phyloP scores from a whole-genome alignment of 2,888 invertebrate species.

The Leptinotarsa haldemani region DNA sequence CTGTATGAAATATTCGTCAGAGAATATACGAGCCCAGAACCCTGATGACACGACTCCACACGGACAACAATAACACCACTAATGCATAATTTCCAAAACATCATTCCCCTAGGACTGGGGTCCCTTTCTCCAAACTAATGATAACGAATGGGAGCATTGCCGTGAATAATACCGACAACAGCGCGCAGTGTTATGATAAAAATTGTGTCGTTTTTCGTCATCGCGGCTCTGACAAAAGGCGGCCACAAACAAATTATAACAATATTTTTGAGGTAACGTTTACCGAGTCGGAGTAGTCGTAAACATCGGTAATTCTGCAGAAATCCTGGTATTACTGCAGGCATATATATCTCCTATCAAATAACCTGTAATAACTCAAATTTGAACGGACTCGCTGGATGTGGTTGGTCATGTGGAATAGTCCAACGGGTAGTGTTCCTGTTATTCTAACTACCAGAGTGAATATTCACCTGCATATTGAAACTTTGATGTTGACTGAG shows the following conservation, averaged over 20 bases:
- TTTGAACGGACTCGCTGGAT: slow-evolving; percentile 8
- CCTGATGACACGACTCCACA: neutral
- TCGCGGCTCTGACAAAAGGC: slow-evolving; percentile 30
- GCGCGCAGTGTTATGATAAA: slow-evolving; percentile 17
- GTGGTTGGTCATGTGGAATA: slow-evolving; percentile 3
- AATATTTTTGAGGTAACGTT: slow-evolving; percentile 34
- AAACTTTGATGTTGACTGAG: slow-evolving; percentile 28
- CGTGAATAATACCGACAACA: slow-evolving; percentile 9
- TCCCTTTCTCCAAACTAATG: slow-evolving; percentile 13
- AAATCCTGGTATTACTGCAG: slow-evolving; percentile 30
- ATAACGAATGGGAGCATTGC: slow-evolving; percentile 1
- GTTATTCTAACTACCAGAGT: slow-evolving; percentile 27
- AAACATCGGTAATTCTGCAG: slow-evolving; percentile 37
- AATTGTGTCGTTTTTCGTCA: slow-evolving; percentile 29
- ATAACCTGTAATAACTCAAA: slow-evolving; percentile 25
- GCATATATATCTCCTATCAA: slow-evolving; percentile 24
- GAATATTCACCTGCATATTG: slow-evolving; percentile 22
- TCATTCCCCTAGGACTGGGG: neutral
- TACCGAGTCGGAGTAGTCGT: slow-evolving; percentile 24
- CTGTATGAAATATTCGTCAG: neutral
- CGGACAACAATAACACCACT: neutral
- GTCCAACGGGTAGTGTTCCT: slow-evolving; percentile 28
- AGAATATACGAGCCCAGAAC: neutral
- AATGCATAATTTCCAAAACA: slow-evolving; percentile 13
- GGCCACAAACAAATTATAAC: slow-evolving; percentile 32